Evolutionary conservation across 1,140 invertebrate species (phyloP), one percentile per base, ranked within the genome.

Genomic region (Drosophila elegans): DNA sequence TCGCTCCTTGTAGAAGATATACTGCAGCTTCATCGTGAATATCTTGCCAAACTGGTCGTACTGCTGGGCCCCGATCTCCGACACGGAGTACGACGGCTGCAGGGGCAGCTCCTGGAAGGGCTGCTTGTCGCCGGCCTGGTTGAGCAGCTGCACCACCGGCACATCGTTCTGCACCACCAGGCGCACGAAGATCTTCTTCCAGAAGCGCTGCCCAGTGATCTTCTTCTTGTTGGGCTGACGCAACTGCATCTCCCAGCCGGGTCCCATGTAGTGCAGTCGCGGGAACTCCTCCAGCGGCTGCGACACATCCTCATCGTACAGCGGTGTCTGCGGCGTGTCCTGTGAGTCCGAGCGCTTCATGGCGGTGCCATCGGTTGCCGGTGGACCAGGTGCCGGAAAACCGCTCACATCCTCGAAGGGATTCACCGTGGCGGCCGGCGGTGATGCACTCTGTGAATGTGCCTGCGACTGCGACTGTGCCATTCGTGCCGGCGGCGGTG

Each of bases 31-130:
- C 12, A 99, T 95, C 0, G 99, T 99, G 93, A 99, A 99, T 80
- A 99, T 99, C 93, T 99, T 99, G 4, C 98, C 98, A 92, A 97
- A 99, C 89, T 98, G 97, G 93, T 99, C 99, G 92, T 97, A 99
- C 93, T 99, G 98, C 93, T 99, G 98, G 27, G 98, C 96, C n/a
- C 96, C 96, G 12, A 98, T 96, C 62, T 97, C 97, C 1, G 97
- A 98, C 4, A 98, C 96, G 0, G 97, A 98, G 91, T 99, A 98
- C 89, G 97, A 98, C 5, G 97, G 95, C 90, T 99, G 97, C 38
- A 99, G 93, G 0, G 97, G 97, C 45, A 99, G 94, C 93, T 99
- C 97, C 93, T 98, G 97, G 91, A 98, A 97, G 0, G 98, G 97
- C 93, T 98, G 96, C 92, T 97, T 97, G 90, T 99, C 97, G 5